Conservation (phyloP, 2,888 invertebrate genomes). For the Sarcophaga carnaria region DNA sequence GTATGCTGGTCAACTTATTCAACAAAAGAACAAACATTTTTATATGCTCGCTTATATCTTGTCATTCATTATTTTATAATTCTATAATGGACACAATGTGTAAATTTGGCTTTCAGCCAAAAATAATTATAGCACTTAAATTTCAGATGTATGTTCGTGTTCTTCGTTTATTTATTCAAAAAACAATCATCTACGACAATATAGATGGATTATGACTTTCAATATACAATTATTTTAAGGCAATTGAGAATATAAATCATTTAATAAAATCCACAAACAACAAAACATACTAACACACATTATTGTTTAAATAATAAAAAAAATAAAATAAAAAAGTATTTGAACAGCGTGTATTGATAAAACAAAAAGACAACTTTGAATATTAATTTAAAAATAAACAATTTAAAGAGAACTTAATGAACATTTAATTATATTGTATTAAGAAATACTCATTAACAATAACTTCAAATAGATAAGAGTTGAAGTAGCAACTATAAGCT, state of each 20-base stretch:
- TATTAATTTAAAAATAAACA: too few species aligned
- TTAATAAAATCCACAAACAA: neutral
- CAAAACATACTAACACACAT: too few species aligned
- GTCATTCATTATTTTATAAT: neutral
- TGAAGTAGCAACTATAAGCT: neutral
- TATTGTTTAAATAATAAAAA: too few species aligned
- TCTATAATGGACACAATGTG: conserved; percentile 7
- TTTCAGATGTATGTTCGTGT: conserved; percentile 7
- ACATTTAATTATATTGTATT: too few species aligned
- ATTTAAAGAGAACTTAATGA: too few species aligned
- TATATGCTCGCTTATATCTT: neutral
- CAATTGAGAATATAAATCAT: neutral
- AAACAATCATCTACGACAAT: neutral
- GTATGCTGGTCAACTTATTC: too few species aligned
- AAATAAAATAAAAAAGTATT: too few species aligned
- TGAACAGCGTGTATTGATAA: too few species aligned
- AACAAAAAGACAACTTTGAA: too few species aligned
- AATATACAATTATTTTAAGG: neutral
- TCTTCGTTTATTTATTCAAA: conserved; percentile 2
- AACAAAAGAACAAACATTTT: neutral
- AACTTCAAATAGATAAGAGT: neutral
- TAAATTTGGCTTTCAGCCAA: conserved; percentile 23
- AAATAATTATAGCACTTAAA: conserved; percentile 27
- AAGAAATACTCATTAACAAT: neutral
- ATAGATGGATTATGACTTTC: neutral